Evolutionary conservation across 2,797 vertebrate genomes (phyloP), one percentile per base, ranked within the genome.

Genomic region (Gouania willdenowi): DNA sequence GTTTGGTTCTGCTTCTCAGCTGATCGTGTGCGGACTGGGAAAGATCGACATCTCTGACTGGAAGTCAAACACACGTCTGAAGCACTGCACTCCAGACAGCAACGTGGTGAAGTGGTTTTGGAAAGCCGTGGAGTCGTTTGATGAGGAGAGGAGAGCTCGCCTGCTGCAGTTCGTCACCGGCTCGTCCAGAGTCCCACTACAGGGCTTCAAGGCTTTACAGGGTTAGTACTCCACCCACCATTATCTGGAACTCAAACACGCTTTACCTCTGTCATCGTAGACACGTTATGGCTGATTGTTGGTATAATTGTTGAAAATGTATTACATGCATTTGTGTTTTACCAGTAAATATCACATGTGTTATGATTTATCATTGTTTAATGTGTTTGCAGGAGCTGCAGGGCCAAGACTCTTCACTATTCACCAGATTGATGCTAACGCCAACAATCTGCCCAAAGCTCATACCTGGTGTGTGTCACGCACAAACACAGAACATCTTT

Each of bases 31-130:
- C 21, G 95, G 95, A 46, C 90, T 98, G 58, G 95, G 95, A 13
- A 98, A 97, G 84, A 98, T 98, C 5, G 95, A 98, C 41, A 92
- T 98, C 29, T 88, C 82, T 2, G 95, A 98, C 90, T 98, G 95
- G 95, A 95, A 93, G 79, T 85, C 91, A 28, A 98, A 98, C 70
- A 98, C 95, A 1, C 90, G 95, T 36, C 90, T 98, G 83, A 98
- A 98, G 87, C 95, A 98, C 89, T 98, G 95, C 80, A 96, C 94
- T 1, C 82, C 89, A 0, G 95, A 98, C 74, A 98, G 92, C 86
- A 96, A 92, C 70, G 89, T 93, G 0, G 95, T 98, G 50, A 94
- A 94, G 75, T 98, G 95, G 95, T 98, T 98, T 81, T 98, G 95
- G 95, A 93, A 93, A 61, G 94, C 93, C 0, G 94, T 98, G 81